A percentile compares a stretch with the other conserved stretches of the same genome.
These are phyloP conservation scores for Sogatella furcifera DNA, from an alignment of 1,140 invertebrate genomes.

Conservation along the genomic window DNA sequence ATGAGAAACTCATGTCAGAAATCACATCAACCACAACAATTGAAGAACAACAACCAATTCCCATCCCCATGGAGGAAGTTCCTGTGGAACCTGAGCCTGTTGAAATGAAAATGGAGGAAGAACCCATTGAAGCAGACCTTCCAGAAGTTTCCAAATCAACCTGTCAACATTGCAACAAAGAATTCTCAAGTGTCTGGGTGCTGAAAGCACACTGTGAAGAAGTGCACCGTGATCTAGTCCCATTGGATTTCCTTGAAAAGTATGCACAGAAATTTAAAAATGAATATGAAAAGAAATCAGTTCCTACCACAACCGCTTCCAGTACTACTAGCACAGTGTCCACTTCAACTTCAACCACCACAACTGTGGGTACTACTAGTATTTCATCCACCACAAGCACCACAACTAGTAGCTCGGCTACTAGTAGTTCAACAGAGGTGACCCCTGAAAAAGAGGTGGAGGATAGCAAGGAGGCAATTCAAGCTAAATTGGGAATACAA, in stretches of 20 bases:
- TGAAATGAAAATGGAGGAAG: slow-evolving; percentile 42
- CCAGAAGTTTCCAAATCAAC: slow-evolving; percentile 64
- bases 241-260: slow-evolving; percentile 77
- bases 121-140: slow-evolving; percentile 44
- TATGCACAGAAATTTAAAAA: slow-evolving; percentile 83
- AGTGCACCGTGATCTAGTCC: slow-evolving; percentile 83
- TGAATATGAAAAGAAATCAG: slow-evolving; percentile 71
- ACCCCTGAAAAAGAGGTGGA: slow-evolving; percentile 43
- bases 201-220: slow-evolving; percentile 93
- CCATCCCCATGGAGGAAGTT: slow-evolving; percentile 21
- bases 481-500: slow-evolving; percentile 30
- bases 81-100: slow-evolving; percentile 37
- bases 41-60: slow-evolving; percentile 25
- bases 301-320: slow-evolving; percentile 51
- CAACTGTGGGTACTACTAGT: slow-evolving; percentile 30
- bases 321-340: slow-evolving; percentile 46
- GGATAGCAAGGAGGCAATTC: slow-evolving; percentile 35
- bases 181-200: slow-evolving; percentile 92
- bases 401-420: slow-evolving; percentile 15
- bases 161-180: slow-evolving; percentile 86
- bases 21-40: slow-evolving; percentile 20
- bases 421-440: slow-evolving; percentile 27
- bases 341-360: slow-evolving; percentile 34
- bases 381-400: slow-evolving; percentile 12
- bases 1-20: slow-evolving; percentile 27